A percentile compares a stretch with the other conserved stretches of the same genome.
Conservation (phyloP, 2,113 vertebrate genomes). For the Piaya cayana region DNA sequence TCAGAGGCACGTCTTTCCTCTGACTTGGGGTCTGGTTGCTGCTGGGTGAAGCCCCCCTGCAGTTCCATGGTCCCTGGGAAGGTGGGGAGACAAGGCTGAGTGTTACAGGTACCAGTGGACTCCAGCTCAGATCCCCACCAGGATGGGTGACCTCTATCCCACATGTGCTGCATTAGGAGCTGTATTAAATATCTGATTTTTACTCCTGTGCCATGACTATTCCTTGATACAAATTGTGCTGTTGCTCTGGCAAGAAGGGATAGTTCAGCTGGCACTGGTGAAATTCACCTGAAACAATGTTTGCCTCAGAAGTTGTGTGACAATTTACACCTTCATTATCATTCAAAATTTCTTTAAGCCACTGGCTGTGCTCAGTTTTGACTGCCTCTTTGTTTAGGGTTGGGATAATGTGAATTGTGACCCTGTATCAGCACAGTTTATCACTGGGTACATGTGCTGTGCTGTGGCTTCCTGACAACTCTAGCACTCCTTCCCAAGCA, state of each 20-base stretch:
- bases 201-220: neutral
- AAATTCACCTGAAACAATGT: fast-evolving
- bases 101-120: fast-evolving
- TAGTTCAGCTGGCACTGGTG: neutral
- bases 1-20: neutral
- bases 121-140: fast-evolving
- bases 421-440: neutral
- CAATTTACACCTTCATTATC: neutral
- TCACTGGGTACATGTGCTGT: neutral
- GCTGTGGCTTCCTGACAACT: neutral
- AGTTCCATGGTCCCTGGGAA: fast-evolving
- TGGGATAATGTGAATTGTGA: neutral
- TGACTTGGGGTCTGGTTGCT: neutral
- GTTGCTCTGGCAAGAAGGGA: neutral
- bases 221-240: fast-evolving
- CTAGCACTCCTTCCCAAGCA: neutral
- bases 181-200: neutral
- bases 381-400: neutral
- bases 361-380: neutral
- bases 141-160: neutral
- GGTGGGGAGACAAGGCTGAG: fast-evolving
- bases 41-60: neutral
- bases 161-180: fast-evolving
- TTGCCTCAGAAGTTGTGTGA: neutral
- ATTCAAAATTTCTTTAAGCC: neutral